Evolutionary conservation across 2,888 invertebrate genomes (phyloP).

Genomic region (Norana najaformis): DNA sequence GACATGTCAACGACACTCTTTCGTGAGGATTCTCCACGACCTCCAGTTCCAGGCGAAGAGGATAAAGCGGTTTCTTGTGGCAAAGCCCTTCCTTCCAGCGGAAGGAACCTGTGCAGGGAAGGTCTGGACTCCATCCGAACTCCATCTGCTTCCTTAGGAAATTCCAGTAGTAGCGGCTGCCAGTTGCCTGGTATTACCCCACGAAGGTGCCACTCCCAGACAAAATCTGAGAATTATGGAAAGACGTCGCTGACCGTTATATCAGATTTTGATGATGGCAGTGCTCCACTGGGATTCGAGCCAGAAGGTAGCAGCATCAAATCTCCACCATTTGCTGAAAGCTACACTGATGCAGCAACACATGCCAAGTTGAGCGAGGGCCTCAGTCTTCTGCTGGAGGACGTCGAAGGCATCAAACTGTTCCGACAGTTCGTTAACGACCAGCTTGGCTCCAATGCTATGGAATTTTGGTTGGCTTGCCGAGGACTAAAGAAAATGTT

Average conservation of each 20-base stretch:
- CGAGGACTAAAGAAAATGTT: slow-evolving; percentile 16
- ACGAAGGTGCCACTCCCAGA: neutral
- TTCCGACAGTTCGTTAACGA: slow-evolving; percentile 8
- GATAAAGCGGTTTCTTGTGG: neutral
- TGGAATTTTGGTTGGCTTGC: slow-evolving; percentile 25
- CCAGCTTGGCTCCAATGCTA: neutral
- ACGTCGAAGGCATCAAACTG: slow-evolving; percentile 2
- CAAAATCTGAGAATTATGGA: neutral
- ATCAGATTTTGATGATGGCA: neutral
- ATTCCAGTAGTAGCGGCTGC: neutral
- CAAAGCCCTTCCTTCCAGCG: neutral
- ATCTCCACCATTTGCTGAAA: neutral
- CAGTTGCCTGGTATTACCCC: neutral
- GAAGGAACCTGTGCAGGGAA: neutral
- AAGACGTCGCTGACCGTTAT: neutral
- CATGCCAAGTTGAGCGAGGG: neutral
- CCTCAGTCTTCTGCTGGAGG: slow-evolving; percentile 17
- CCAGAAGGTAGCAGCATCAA: slow-evolving; percentile 18
- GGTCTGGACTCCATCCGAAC: neutral
- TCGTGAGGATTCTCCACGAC: slow-evolving; percentile 22
- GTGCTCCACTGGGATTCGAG: slow-evolving; percentile 15
- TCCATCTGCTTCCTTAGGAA: neutral
- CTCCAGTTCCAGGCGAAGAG: slow-evolving; percentile 18
- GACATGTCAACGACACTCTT: slow-evolving; percentile 17
- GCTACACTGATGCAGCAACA: neutral